Evolutionary conservation across 1,140 invertebrate genomes (phyloP), one percentile per base, ranked within the genome.

Genomic region (Pachyrhynchus sulphureomaculatus): DNA sequence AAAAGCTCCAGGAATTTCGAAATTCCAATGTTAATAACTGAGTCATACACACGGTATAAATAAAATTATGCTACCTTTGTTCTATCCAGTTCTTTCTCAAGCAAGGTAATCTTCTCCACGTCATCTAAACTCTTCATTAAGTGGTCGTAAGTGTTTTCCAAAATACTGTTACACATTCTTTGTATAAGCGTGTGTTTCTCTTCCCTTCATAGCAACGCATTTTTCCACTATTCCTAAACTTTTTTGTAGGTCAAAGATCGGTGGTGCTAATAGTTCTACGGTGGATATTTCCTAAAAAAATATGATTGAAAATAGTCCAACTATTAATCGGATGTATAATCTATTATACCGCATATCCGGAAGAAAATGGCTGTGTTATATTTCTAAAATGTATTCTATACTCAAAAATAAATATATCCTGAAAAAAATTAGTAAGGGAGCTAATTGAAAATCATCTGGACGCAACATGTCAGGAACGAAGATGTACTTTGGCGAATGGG

Each of bases 161-260:
- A 77, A 42, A 86, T 79, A 68, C 81, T 83, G 36, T 83, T 78
- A 67, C 84, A 85, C 0, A 84, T 86, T 67, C 81, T 79, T 67
- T 86, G 83, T 1, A 86, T 83, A 17, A 87, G 72, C 1, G 85
- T 86, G 54, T 81, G 83, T 12, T n/a, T 82, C 82, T 15, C 81
- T 82, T 53, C 81, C 83, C 72, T 86, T 83, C 23, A 86, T 79
- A 65, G 86, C 83, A 29, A 87, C 80, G 69, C 86, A 86, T 72
- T 87, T 87, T 73, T 86, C 84, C 57, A 88, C 80, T 5, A 87
- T 77, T 33, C 82, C 79, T 20, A 88, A 73, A 54, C 81, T 82
- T 72, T 84, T 81, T 68, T 87, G 82, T 9, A 88, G 70, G 21
- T 80, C 77, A 68, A 84, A 82, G 37, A 88, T 78, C 17, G 84